phyloP scores from a whole-genome alignment of 1,140 invertebrate genomes.

The Papilio xuthus region DNA sequence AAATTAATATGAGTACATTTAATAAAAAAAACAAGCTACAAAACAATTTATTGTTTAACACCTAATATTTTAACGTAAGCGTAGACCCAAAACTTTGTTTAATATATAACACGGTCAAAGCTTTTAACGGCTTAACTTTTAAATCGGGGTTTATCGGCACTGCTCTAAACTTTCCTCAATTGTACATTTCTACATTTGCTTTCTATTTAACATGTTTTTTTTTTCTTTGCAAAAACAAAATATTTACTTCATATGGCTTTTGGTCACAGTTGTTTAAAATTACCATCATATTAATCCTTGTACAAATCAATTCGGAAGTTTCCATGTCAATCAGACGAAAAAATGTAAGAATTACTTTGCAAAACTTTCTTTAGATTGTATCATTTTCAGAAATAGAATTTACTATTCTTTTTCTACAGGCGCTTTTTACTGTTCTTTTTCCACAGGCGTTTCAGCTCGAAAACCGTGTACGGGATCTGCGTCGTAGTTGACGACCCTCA shows the following conservation, averaged over 20 bases:
- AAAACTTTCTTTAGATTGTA: background rate
- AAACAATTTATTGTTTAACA: slow-evolving; percentile 36
- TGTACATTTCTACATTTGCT: slow-evolving; percentile 20
- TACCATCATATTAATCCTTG: background rate
- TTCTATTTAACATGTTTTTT: slow-evolving; percentile 9
- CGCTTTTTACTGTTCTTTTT: slow-evolving; percentile 50
- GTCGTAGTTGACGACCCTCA: slow-evolving; percentile 89
- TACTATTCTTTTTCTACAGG: background rate
- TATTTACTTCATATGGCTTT: background rate
- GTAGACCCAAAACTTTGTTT: slow-evolving; percentile 32
- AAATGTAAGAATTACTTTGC: too few relatives aligned
- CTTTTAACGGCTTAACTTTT: slow-evolving; percentile 37
- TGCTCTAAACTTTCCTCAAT: slow-evolving; percentile 32
- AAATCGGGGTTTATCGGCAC: slow-evolving; percentile 34
- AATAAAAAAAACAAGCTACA: slow-evolving; percentile 27
- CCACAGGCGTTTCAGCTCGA: slow-evolving; percentile 79
- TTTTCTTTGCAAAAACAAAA: background rate
- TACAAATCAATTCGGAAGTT: too few relatives aligned
- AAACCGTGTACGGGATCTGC: slow-evolving; percentile 88
- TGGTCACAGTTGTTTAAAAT: background rate
- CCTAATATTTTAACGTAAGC: slow-evolving; percentile 36
- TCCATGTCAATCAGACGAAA: too few relatives aligned
- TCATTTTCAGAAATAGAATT: background rate
- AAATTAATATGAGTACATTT: slow-evolving; percentile 1
- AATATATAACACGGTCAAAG: slow-evolving; percentile 34